Evolutionary conservation across 2,888 invertebrate species (phyloP), one percentile per base, ranked within the genome.

Genomic region (Zygogramma bicolorata): DNA sequence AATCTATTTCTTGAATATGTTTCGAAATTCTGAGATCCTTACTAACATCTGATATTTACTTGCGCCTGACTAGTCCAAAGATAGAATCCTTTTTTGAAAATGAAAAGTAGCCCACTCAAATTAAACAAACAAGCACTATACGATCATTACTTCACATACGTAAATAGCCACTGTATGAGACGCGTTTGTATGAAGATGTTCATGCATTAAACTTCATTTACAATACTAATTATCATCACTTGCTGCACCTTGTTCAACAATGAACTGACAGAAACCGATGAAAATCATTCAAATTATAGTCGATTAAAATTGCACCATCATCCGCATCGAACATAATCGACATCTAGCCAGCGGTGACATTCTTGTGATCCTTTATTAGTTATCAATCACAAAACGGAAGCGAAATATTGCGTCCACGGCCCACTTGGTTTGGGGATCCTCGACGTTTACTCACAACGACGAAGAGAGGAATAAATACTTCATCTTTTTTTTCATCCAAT

Each of bases 311-410:
- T 53, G 53, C 53, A 25, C 3, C 10, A 53, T 53, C 53, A 53
- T 53, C 27, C 53, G 53, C 13, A 53, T 1, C 25, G 20, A 13
- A 53, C 10, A 53, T 15, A 53, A 53, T 53, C 53, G 20, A 49
- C 29, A 29, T 65, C 62, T 63, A 70, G 49, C 22, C 65, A 42
- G 31, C 40, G 53, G 22, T 62, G 42, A 68, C 57, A 62, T 69
- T 63, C 42, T 22, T 46, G 42, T 58, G n/a, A 46, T 46, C 20
- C 20, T 25, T 34, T 8, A 53, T 13, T 53, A 57, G 10, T 68
- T 27, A 58, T 22, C 34, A 31, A 46, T 58, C 58, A 42, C 58
- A 59, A 62, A 65, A 59, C 65, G 42, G 57, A 65, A 63, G 34
- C 57, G 22, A 8, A 68, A 61, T 10, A 38, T 4, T 25, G 15